Conservation (phyloP, 2,797 vertebrate genomes). For the Acrossocheilus wenchowensis region DNA sequence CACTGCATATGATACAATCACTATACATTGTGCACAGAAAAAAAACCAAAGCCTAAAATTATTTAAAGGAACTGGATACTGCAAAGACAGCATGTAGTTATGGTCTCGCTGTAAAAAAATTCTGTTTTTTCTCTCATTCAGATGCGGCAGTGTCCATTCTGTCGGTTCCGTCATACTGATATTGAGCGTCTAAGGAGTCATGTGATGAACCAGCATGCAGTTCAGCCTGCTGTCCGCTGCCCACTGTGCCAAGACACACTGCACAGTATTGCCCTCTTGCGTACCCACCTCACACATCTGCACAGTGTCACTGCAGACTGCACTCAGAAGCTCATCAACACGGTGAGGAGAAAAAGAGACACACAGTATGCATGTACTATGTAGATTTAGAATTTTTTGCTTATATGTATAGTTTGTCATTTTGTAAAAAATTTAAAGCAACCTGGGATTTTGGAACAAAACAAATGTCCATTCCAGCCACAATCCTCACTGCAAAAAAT, state of each 20-base stretch:
- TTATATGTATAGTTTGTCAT: not conserved
- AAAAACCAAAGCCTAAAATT: not conserved
- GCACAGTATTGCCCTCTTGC: constrained; percentile 65
- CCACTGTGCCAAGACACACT: constrained; percentile 90
- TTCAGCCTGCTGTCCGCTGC: constrained; percentile 73
- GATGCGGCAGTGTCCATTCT: constrained; percentile 63
- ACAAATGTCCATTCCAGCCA: not conserved
- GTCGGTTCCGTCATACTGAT: constrained; percentile 59
- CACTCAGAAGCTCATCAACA: constrained; percentile 95
- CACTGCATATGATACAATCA: not conserved
- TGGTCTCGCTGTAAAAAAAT: not conserved
- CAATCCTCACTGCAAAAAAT: not conserved
- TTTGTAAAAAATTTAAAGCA: not conserved
- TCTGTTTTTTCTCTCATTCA: constrained; percentile 42
- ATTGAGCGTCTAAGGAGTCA: constrained; percentile 58
- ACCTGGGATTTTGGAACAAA: not conserved
- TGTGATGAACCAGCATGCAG: constrained; percentile 64
- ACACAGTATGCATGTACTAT: not conserved
- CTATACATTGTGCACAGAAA: not conserved
- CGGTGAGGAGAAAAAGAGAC: constrained; percentile 77
- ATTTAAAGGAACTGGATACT: not conserved
- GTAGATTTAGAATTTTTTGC: not conserved
- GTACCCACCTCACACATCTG: constrained; percentile 90
- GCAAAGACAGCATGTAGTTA: not conserved
- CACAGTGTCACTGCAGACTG: constrained; percentile 97